Evolutionary conservation across 53 echinoderm and acorn worm species (phyloP).

Genomic region (Apostichopus leukothele): DNA sequence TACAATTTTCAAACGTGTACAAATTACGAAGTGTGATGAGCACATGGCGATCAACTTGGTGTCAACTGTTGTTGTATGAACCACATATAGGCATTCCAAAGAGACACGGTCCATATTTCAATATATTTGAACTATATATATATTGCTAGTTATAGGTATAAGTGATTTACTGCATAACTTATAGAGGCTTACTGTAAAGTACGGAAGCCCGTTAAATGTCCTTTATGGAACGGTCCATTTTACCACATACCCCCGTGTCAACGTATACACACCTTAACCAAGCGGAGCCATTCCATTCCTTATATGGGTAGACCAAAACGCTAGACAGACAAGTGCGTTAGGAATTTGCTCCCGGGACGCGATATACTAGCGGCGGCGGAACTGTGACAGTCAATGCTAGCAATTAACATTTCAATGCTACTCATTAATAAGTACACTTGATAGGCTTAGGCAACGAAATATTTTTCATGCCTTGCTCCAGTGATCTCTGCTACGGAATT

Average conservation of each 20-base stretch:
- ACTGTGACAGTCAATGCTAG: not conserved
- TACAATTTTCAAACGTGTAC: no score
- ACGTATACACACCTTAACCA: not conserved
- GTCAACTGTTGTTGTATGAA: no score
- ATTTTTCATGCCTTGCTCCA: not conserved
- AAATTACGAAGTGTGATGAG: no score
- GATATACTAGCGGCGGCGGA: not conserved
- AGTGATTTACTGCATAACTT: no score
- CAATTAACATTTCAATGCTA: not conserved
- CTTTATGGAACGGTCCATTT: not conserved
- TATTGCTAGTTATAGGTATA: no score
- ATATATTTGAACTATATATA: no score
- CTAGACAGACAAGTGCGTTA: not conserved
- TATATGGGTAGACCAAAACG: slow-evolving; percentile 30
- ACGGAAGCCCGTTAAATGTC: not conserved
- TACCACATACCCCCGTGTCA: not conserved
- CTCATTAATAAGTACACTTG: no score
- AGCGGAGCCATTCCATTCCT: slow-evolving; percentile 46
- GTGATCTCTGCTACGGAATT: not conserved
- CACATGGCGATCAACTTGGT: no score
- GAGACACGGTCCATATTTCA: no score
- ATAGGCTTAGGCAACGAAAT: not conserved
- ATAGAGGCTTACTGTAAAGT: no score
- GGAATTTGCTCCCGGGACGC: not conserved
- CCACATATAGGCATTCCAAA: no score